Conservation (phyloP, 2,888 invertebrate species). For the Volucella inflata region DNA sequence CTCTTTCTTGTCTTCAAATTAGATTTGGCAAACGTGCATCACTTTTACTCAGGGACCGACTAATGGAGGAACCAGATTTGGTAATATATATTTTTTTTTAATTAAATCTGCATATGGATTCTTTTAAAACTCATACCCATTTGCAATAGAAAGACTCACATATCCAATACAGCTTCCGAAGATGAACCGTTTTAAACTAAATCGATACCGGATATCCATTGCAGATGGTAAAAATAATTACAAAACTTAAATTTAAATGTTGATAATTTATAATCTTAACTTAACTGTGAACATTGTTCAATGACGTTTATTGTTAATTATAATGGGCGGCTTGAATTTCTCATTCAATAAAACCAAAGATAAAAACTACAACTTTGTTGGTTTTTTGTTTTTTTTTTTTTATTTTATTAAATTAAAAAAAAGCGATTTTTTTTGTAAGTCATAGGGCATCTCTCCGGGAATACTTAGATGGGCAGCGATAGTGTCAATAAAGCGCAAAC, state of each 20-base stretch:
- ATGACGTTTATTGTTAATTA: conserved; percentile 46
- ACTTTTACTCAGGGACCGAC: conserved; percentile 79
- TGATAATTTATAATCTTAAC: conserved; percentile 57
- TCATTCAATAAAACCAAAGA: conserved; percentile 51
- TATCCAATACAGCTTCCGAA: conserved; percentile 76
- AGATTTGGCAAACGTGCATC: conserved; percentile 82
- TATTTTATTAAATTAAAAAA: not conserved
- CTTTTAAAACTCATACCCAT: conserved; percentile 15
- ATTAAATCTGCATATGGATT: not conserved
- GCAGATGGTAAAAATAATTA: conserved; percentile 11
- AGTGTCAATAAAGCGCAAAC: conserved; percentile 79
- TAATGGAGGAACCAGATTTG: conserved; percentile 79
- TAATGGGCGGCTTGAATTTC: conserved; percentile 53
- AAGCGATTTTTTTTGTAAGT: too few relatives aligned
- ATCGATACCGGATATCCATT: conserved; percentile 52
- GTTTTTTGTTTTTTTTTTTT: conserved; percentile 7
- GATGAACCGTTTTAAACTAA: conserved; percentile 78
- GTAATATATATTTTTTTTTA: conserved; percentile 58
- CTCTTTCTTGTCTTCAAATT: not conserved
- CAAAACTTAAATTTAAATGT: conserved; percentile 51
- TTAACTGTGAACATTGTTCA: conserved; percentile 55
- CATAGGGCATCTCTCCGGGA: not conserved
- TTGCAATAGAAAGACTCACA: conserved; percentile 77
- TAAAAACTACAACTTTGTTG: conserved; percentile 22
- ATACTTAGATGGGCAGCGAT: conserved; percentile 77